phyloP scores from a whole-genome alignment of 1,140 invertebrate species.

The Lepidostoma basale region DNA sequence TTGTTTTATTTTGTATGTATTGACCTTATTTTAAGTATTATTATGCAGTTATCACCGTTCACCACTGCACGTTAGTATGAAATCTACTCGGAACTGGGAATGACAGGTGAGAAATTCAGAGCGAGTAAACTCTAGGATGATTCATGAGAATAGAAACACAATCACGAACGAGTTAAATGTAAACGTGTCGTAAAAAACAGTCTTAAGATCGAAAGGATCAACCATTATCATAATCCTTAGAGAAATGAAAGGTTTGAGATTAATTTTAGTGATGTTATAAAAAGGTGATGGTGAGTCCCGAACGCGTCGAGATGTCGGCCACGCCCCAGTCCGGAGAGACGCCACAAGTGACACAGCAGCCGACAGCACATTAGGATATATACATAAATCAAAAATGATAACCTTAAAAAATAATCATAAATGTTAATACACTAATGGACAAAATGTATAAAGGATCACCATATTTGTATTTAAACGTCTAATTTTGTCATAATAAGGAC shows the following conservation, averaged over 20 bases:
- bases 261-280: not conserved
- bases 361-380: conserved; percentile 33
- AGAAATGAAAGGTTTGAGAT: too few species aligned
- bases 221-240: too few species aligned
- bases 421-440: conserved; percentile 28
- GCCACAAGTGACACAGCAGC: conserved; percentile 6
- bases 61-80: conserved; percentile 27
- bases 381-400: conserved; percentile 25
- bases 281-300: not conserved
- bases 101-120: too few species aligned
- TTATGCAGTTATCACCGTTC: conserved; percentile 38
- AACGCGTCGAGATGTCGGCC: too few species aligned
- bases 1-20: conserved; percentile 40
- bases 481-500: conserved; percentile 1
- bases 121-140: too few species aligned
- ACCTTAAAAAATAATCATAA: conserved; percentile 26
- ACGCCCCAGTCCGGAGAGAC: conserved; percentile 19
- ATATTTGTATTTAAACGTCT: not conserved
- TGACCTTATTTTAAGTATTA: conserved; percentile 39
- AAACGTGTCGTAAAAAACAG: too few species aligned
- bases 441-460: conserved; percentile 26
- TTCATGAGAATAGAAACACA: too few species aligned
- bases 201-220: too few species aligned
- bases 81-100: conserved; percentile 35
- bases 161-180: too few species aligned